Percentiles rank a stretch among this genome's conserved stretches.
Evolutionary conservation across 2,113 vertebrate genomes (phyloP).

Genomic region (Festucalex cinctus): DNA sequence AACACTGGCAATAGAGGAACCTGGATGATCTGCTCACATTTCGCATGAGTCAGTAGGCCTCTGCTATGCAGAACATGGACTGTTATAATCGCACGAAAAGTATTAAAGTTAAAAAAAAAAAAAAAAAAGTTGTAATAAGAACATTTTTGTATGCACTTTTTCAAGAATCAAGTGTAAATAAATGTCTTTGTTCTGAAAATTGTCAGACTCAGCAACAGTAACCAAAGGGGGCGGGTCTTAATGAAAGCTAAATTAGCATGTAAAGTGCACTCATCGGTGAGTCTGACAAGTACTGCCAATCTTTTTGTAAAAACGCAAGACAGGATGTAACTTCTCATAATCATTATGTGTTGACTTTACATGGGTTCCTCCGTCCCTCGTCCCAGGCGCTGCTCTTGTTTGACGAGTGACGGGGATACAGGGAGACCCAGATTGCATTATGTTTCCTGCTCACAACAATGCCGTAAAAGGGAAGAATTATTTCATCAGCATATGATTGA

Average conservation of each 20-base stretch:
- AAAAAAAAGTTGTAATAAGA: too few species aligned
- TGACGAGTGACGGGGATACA: constrained; percentile 49
- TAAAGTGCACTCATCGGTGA: neutral
- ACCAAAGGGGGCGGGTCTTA: neutral
- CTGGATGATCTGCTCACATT: constrained; percentile 54
- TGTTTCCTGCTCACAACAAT: constrained; percentile 53
- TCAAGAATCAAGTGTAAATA: neutral
- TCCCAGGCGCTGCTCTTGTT: constrained; percentile 49
- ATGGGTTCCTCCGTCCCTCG: constrained; percentile 48
- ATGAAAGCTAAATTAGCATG: neutral
- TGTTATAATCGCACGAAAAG: too few species aligned
- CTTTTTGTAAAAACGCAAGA: constrained; percentile 14
- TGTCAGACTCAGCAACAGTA: neutral
- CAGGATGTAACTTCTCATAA: neutral
- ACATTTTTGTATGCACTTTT: neutral
- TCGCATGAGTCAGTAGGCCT: constrained; percentile 27
- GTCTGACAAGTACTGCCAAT: constrained; percentile 27
- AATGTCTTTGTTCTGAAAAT: neutral
- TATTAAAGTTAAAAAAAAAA: too few species aligned
- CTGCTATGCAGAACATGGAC: neutral
- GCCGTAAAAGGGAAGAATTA: constrained; percentile 50
- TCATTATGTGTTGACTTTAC: neutral
- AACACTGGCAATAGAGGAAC: constrained; percentile 48
- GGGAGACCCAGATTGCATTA: constrained; percentile 42
- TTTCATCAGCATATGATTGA: constrained; percentile 57